Evolutionary conservation across 2,797 vertebrate species (phyloP).

Genomic region (Acipenser transmontanus): DNA sequence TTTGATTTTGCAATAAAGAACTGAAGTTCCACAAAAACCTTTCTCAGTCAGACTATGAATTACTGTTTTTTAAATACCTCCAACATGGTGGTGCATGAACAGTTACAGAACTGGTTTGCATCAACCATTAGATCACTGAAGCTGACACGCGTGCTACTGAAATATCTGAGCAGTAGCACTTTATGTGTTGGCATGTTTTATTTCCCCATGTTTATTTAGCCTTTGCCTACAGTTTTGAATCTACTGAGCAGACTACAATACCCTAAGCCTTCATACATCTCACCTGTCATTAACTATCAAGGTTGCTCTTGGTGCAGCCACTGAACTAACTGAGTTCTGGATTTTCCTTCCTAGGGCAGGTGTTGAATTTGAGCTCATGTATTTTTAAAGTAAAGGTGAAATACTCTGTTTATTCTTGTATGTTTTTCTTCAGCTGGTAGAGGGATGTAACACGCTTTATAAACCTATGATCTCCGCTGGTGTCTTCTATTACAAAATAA

Average conservation of each 20-base stretch:
- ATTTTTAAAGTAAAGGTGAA: constrained; percentile 6
- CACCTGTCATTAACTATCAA: background rate
- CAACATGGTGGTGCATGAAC: no score
- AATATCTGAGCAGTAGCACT: background rate
- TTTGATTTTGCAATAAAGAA: background rate
- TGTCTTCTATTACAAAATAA: constrained; percentile 26
- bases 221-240: background rate
- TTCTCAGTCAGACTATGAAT: background rate
- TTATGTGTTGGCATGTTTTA: no score
- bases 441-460: constrained; percentile 24
- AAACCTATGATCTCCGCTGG: constrained; percentile 19
- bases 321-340: background rate
- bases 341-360: background rate
- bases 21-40: background rate
- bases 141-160: background rate
- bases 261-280: background rate
- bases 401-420: background rate
- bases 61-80: no score
- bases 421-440: constrained; percentile 11
- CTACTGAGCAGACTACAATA: constrained; percentile 4
- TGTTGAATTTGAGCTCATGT: background rate
- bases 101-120: no score
- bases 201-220: no score
- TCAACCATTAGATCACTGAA: no score
- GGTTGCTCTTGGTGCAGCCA: background rate